Percentiles rank a stretch among this genome's conserved stretches.
Conservation (phyloP, 1,140 invertebrate species). For the Drosophila hydei region DNA sequence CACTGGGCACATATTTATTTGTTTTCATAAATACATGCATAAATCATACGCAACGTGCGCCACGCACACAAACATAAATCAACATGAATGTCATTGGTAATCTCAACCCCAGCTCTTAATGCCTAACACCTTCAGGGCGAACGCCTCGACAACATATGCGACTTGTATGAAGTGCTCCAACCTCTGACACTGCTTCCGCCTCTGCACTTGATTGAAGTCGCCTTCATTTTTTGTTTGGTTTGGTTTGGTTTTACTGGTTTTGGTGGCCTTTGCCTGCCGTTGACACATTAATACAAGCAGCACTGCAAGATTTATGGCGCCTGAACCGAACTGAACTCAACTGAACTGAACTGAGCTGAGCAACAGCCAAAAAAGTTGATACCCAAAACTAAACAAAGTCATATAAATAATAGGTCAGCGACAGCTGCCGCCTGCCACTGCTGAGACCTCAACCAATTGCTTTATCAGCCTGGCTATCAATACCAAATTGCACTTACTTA, state of each 20-base stretch:
- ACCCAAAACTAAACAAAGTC: constrained; percentile 47
- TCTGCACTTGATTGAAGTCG: constrained; percentile 41
- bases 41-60: constrained; percentile 60
- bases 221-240: constrained; percentile 9
- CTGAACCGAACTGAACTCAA: too few relatives aligned
- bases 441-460: constrained; percentile 31
- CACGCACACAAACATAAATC: constrained; percentile 57
- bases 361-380: constrained; percentile 18
- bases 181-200: not conserved
- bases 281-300: constrained; percentile 49
- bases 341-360: not conserved
- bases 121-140: constrained; percentile 12
- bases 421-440: constrained; percentile 50
- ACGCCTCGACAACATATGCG: constrained; percentile 16
- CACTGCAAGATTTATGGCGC: constrained; percentile 35
- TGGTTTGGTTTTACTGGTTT: constrained; percentile 9
- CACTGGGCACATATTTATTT: constrained; percentile 42
- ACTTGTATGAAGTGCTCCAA: constrained; percentile 16
- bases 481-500: constrained; percentile 73
- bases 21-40: constrained; percentile 64
- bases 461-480: constrained; percentile 62
- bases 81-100: constrained; percentile 44
- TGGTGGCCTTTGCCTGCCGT: too few relatives aligned
- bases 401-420: constrained; percentile 53
- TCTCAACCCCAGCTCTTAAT: not conserved